Evolutionary conservation across 2,113 vertebrate species (phyloP), one percentile per base, ranked within the genome.

Genomic region (Anarrhichthys ocellatus): DNA sequence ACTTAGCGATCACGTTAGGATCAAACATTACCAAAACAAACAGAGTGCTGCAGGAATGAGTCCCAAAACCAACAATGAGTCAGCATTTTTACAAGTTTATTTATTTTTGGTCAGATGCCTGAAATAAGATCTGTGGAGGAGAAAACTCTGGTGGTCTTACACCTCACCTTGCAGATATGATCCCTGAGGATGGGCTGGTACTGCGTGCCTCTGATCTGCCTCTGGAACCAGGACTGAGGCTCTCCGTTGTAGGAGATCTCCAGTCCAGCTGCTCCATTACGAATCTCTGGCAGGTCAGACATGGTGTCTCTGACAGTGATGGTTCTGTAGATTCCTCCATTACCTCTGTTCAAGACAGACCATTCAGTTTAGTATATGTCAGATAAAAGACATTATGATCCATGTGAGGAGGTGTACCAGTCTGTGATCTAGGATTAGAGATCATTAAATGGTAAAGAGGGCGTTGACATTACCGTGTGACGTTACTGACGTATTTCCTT

Each of bases 101-200:
- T 44, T 14, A 4, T 44, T 50, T 20, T 20, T 7, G 6, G n/a
- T 56, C n/a, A 56, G 9, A 56, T 56, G 22, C 54, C 10, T 52
- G 50, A 52, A 52, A 20, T 52, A 52, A 52, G 50, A 9, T 52
- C 50, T 52, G 50, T 52, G 20, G 11, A 46, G 14, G 44, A 15
- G 14, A 5, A 34, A 34, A 34, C 34, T 0, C 34, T 6, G 34
- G 0, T 34, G 34, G 34, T 4, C 34, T 34, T 34, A 5, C 34
- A 34, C 5, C 34, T 73, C 80, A 99, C 98, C 96, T 99, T 99
- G 89, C 98, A 99, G 92, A 99, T 97, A 46, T 99, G 98, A 78
- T 99, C 98, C 93, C 95, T 94, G 92, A 99, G 97, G 86, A 99
- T 99, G n/a, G 98, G 98, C 87, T 99, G 98, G 84, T 99, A 99